Evolutionary conservation across 2,888 invertebrate genomes (phyloP).

Genomic region (Bedellia somnulentella): DNA sequence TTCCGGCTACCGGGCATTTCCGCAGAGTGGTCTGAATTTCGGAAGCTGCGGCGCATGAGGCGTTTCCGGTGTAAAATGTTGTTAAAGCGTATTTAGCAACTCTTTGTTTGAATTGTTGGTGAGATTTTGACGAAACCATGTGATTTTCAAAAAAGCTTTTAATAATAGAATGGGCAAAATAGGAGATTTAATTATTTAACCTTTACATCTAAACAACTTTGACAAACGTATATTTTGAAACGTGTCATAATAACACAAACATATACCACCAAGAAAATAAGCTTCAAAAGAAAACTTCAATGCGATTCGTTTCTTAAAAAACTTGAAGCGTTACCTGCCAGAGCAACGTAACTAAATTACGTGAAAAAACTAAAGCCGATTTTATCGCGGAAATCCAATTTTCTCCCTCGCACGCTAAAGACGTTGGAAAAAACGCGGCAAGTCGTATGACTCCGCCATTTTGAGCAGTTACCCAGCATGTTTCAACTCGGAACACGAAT

Average conservation of each 20-base stretch:
- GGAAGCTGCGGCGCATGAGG: constrained; percentile 26
- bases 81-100: constrained; percentile 47
- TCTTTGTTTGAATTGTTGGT: no score
- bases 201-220: no score
- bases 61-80: constrained; percentile 48
- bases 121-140: no score
- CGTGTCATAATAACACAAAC: no score
- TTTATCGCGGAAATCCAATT: constrained; percentile 61
- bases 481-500: constrained; percentile 56
- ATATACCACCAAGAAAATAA: no score
- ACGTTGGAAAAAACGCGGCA: constrained; percentile 56
- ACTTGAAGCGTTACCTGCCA: constrained; percentile 33
- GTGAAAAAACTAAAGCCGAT: constrained; percentile 50
- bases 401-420: constrained; percentile 60
- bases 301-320: constrained; percentile 36
- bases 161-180: no score
- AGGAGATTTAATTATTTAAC: no score
- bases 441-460: constrained; percentile 58
- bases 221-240: no score
- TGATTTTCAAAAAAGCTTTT: no score
- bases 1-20: constrained; percentile 33
- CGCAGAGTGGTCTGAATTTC: constrained; percentile 27
- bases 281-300: no score
- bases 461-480: constrained; percentile 52
- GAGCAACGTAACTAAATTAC: constrained; percentile 39